Conservation (phyloP, 2,888 invertebrate species). For the Tetramorium bicarinatum region DNA sequence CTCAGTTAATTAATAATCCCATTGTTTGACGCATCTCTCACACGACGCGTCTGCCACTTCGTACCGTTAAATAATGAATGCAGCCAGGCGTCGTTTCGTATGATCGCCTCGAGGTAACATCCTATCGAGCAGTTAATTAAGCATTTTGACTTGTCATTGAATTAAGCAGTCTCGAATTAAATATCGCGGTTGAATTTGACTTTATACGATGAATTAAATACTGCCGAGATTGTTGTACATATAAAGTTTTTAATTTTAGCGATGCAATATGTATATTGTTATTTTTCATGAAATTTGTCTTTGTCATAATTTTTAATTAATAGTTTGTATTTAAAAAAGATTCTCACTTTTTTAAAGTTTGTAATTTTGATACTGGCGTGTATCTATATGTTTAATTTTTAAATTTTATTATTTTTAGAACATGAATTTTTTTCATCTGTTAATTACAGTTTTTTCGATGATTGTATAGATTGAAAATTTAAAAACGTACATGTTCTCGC, state of each 20-base stretch:
- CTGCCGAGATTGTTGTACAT: neutral
- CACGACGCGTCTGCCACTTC: slow-evolving; percentile 7
- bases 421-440: neutral
- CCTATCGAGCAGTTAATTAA: slow-evolving; percentile 67
- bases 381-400: neutral
- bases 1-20: slow-evolving; percentile 72
- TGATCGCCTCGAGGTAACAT: slow-evolving; percentile 53
- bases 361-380: neutral
- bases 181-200: slow-evolving; percentile 36
- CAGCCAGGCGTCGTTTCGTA: slow-evolving; percentile 48
- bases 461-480: neutral
- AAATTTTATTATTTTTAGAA: neutral
- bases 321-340: neutral
- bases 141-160: slow-evolving; percentile 57
- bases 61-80: slow-evolving; percentile 67
- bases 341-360: neutral
- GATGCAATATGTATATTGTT: neutral
- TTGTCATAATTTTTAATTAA: neutral
- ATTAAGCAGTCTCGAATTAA: slow-evolving; percentile 49
- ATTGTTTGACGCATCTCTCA: slow-evolving; percentile 62
- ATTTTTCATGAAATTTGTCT: neutral
- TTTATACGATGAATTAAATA: slow-evolving; percentile 39
- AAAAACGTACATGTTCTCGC: neutral
- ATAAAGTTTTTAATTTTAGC: neutral
- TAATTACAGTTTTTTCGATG: neutral